A percentile compares a stretch with the other conserved stretches of the same genome.
These are phyloP conservation scores for Trichomycterus rosablanca DNA, from an alignment of 2,113 vertebrate genomes.

Conservation along the genomic window DNA sequence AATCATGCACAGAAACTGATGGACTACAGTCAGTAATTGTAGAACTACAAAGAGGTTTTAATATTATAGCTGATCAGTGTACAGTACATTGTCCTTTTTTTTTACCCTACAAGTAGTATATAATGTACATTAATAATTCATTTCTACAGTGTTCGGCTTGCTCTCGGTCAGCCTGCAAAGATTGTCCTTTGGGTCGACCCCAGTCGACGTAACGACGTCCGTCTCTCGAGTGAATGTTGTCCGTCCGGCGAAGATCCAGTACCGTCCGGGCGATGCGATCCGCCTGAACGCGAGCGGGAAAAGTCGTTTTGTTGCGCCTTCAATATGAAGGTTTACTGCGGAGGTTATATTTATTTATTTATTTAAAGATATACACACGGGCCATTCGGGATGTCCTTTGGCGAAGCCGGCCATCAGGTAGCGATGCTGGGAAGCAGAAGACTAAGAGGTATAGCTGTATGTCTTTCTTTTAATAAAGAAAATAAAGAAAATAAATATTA, in stretches of 20 bases:
- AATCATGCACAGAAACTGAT: too few relatives aligned
- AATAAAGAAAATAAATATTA: conserved; percentile 22
- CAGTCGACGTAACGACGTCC: too few relatives aligned
- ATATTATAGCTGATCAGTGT: too few relatives aligned
- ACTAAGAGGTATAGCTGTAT: conserved; percentile 42
- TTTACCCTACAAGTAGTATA: conserved; percentile 21
- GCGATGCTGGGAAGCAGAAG: conserved; percentile 60
- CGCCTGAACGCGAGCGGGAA: conserved; percentile 72
- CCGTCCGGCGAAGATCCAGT: conserved; percentile 28
- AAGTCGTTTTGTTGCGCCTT: conserved; percentile 69
- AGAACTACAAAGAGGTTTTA: too few relatives aligned
- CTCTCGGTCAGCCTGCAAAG: conserved; percentile 7
- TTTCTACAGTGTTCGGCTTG: conserved; percentile 31
- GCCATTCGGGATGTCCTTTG: conserved; percentile 55
- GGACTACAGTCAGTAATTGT: too few relatives aligned
- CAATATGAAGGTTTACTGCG: conserved; percentile 80
- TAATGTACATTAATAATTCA: conserved; percentile 35
- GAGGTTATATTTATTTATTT: conserved; percentile 67
- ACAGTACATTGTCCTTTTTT: too few relatives aligned
- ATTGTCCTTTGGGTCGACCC: conserved; percentile 16
- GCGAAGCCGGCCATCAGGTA: conserved; percentile 61
- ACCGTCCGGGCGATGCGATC: conserved; percentile 54
- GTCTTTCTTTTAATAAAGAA: conserved; percentile 28
- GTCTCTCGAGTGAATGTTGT: too few relatives aligned
- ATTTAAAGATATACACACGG: conserved; percentile 67